Evolutionary conservation across 2,888 invertebrate genomes (phyloP), one percentile per base, ranked within the genome.

Genomic region (Shargacucullia verbasci): DNA sequence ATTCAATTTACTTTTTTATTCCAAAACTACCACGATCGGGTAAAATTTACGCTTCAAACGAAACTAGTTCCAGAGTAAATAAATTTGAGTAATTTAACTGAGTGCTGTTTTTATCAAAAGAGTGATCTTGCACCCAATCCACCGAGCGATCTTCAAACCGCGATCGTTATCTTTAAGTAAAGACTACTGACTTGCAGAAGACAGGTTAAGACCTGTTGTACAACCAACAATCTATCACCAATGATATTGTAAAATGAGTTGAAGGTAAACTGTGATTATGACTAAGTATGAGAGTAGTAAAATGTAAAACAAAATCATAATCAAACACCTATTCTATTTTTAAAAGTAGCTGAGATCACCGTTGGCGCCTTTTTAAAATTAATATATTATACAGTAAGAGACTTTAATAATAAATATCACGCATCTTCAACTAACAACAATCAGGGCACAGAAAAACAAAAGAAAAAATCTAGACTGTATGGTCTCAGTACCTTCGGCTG

Each of bases 31-130:
- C 12, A 25, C 25, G 44, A 59, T 59, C 60, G 12, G 31, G 46
- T 48, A n/a, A 64, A 70, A 68, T 70, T 31, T 14, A n/a, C 10
- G 15, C 11, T 33, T 44, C 13, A 52, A 65, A 49, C 31, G 14
- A 48, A 53, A 59, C 47, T 64, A 70, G 68, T 59, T 53, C 20
- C 31, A 29, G 7, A 46, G 44, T 46, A 55, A 67, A 70, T 64
- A 59, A 54, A 64, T 59, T 52, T 59, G 43, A 59, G 39, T 53
- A 34, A 64, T 70, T 70, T 49, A 56, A 20, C 29, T 1, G 12
- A 63, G 38, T 38, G 46, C 49, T 43, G 47, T 46, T 68, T 64
- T 59, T 59, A 70, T 70, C 59, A 37, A 45, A 34, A 46, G 37
- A 50, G 25, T 40, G 34, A 60, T 65, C 53, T 64, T 46, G 13